phyloP scores from a whole-genome alignment of 2,113 vertebrate genomes.

The Eudyptes chrysolophus region DNA sequence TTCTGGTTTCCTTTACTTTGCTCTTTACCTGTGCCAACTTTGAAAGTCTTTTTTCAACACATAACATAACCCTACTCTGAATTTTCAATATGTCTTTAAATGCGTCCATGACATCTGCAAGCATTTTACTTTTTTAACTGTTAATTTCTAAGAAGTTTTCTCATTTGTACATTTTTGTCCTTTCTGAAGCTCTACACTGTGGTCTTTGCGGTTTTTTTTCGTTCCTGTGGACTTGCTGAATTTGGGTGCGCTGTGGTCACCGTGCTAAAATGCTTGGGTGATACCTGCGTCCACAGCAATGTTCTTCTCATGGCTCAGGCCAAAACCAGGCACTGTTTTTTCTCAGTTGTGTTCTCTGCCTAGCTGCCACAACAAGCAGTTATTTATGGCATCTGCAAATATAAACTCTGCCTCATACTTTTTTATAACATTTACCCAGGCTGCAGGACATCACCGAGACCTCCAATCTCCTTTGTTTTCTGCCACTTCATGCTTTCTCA shows the following conservation, averaged over 20 bases:
- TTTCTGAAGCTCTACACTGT: background rate
- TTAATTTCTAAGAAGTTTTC: background rate
- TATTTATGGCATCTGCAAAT: background rate
- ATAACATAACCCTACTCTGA: background rate
- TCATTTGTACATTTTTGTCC: background rate
- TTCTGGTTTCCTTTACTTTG: background rate
- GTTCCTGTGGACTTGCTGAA: background rate
- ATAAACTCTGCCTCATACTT: background rate
- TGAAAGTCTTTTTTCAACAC: background rate
- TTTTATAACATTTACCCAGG: background rate
- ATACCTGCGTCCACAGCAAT: background rate
- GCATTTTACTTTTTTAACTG: background rate
- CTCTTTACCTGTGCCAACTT: background rate
- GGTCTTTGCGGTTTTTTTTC: background rate
- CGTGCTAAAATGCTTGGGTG: background rate
- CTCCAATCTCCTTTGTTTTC: background rate
- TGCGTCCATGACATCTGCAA: background rate
- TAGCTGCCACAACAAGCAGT: background rate
- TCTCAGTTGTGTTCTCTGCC: background rate
- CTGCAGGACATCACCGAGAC: background rate
- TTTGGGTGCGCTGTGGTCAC: background rate
- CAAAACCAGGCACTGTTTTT: background rate
- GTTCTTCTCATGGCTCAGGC: background rate
- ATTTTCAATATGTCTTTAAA: background rate
- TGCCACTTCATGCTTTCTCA: background rate